Evolutionary conservation across 2,888 invertebrate genomes (phyloP), one percentile per base, ranked within the genome.

Genomic region (Ectropis crepuscularia): DNA sequence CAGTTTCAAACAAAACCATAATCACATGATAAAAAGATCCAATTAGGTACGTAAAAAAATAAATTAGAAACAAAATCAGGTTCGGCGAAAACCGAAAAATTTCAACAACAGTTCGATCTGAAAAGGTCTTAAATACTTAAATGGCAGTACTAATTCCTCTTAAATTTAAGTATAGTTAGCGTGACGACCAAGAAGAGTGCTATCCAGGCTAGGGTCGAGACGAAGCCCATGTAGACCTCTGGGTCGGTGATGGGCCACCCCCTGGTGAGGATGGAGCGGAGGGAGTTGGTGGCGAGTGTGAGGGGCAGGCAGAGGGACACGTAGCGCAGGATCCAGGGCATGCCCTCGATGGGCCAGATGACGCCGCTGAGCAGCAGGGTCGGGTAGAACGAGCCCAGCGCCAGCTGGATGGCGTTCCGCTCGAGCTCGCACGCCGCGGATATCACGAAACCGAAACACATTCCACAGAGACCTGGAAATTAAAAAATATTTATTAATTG

Each of bases 331-430:
- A 96, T 94, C 76, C 95, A 94, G 2, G 98, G 98, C 97, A 99
- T 98, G 67, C 98, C 98, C 86, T 99, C 98, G 68, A 98, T 96
- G 63, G 99, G 98, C 99, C 99, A 99, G 80, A 99, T 98, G 45
- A 98, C 98, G 61, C 98, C 98, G 76, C 98, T 98, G 51, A 98
- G 94, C 62, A 99, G 91, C 16, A 99, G 94, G 12, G 98, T 98
- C 16, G 99, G 99, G 90, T 98, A 99, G 93, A 99, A 98, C 49
- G 98, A 98, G 51, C 98, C 98, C 12, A 99, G 93, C 0, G 98
- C 97, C 70, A 98, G 89, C 80, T 98, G 98, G 82, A 98, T 98
- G 46, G 98, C 98, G 89, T 98, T 98, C 53, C 97, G 94, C 85
- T 98, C 98, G 69, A 98, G 92, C 82, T 97, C 97, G 90, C 98